Evolutionary conservation across 2,797 vertebrate genomes (phyloP).

Genomic region (Peromyscus nudipes): DNA sequence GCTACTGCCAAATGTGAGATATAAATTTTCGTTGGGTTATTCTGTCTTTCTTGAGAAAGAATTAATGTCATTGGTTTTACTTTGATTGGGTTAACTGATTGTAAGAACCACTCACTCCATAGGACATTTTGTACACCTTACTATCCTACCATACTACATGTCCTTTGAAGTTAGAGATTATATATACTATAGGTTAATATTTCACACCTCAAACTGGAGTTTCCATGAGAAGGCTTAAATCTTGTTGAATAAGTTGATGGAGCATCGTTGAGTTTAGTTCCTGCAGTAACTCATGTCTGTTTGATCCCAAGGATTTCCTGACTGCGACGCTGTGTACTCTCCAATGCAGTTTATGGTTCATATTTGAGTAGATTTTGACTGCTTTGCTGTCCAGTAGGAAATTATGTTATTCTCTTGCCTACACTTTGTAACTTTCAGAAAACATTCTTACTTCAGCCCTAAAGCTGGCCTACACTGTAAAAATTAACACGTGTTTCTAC

Average conservation of each 20-base stretch:
- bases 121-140: background rate
- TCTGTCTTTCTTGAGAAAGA: constrained; percentile 24
- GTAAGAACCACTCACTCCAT: background rate
- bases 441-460: constrained; percentile 40
- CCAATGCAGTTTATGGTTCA: background rate
- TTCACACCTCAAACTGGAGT: background rate
- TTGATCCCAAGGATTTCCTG: background rate
- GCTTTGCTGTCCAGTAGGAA: background rate
- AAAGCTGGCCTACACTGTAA: constrained; percentile 37
- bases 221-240: background rate
- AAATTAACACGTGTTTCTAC: constrained; percentile 50
- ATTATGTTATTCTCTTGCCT: constrained; percentile 4
- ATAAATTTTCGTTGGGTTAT: background rate
- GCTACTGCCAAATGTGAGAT: background rate
- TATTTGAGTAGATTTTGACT: background rate
- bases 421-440: constrained; percentile 42
- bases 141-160: background rate
- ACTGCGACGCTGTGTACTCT: background rate
- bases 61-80: background rate
- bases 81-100: background rate
- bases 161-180: background rate
- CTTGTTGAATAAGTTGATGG: background rate
- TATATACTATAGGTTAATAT: background rate
- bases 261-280: background rate
- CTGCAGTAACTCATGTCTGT: background rate